Conservation (phyloP, 2,797 vertebrate genomes). For the Erpetoichthys calabaricus region DNA sequence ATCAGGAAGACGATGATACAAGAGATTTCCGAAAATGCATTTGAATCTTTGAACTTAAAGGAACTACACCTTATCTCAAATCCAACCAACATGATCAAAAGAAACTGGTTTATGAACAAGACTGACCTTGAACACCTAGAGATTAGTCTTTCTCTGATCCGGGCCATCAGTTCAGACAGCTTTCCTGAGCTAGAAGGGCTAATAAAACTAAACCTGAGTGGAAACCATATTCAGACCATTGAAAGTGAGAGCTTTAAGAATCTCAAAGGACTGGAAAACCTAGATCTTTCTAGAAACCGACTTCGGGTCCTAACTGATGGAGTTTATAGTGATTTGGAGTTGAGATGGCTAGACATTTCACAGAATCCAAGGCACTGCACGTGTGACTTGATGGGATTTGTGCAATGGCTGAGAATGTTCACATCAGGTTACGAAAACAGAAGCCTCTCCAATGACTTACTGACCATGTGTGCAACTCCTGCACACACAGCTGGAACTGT, state of each 20-base stretch:
- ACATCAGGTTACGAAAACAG: conserved; percentile 24
- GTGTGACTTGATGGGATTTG: conserved; percentile 34
- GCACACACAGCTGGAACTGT: conserved; percentile 10
- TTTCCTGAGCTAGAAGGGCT: too few relatives aligned
- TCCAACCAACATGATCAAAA: too few relatives aligned
- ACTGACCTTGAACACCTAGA: too few relatives aligned
- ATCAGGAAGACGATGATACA: too few relatives aligned
- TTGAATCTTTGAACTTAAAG: too few relatives aligned
- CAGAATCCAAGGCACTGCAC: conserved; percentile 23
- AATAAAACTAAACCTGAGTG: too few relatives aligned
- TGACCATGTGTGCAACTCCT: conserved; percentile 19
- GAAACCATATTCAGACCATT: conserved; percentile 32
- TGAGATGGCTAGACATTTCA: conserved; percentile 38
- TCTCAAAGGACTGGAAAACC: conserved; percentile 23
- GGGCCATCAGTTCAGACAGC: too few relatives aligned
- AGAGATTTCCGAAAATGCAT: too few relatives aligned
- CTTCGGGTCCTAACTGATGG: conserved; percentile 18
- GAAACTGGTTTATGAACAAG: too few relatives aligned
- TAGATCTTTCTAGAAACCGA: conserved; percentile 31
- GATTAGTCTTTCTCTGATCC: too few relatives aligned
- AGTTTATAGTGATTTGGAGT: conserved; percentile 31
- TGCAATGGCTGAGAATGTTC: conserved; percentile 27
- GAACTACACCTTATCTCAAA: too few relatives aligned
- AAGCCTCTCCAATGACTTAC: conserved; percentile 15
- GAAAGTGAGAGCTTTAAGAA: conserved; percentile 34